Conservation (phyloP, 1,140 invertebrate genomes). For the Cyclargus thomasi region DNA sequence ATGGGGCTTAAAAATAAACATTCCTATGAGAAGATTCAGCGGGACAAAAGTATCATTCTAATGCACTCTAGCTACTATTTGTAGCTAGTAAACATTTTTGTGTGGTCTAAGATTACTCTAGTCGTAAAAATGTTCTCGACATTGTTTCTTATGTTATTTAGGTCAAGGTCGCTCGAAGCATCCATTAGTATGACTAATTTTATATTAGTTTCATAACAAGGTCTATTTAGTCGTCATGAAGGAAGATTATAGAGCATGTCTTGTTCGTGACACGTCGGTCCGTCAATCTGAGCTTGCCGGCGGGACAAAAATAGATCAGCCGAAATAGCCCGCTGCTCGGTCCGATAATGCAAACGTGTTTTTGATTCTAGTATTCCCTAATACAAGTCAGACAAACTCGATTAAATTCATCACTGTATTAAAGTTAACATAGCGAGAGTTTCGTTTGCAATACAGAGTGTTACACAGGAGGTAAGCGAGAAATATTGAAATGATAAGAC, state of each 20-base stretch:
- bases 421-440: conserved; percentile 24
- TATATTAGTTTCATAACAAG: conserved; percentile 32
- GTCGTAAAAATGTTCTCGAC: conserved; percentile 14
- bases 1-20: conserved; percentile 3
- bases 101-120: conserved; percentile 10
- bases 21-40: conserved; percentile 6
- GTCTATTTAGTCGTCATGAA: conserved; percentile 38
- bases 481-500: conserved; percentile 34
- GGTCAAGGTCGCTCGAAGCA: conserved; percentile 59
- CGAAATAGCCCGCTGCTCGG: conserved; percentile 67
- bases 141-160: conserved; percentile 33
- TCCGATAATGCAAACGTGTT: conserved; percentile 69
- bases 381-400: conserved; percentile 38
- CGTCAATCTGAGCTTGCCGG: conserved; percentile 70
- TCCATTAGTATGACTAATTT: conserved; percentile 22
- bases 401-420: conserved; percentile 26
- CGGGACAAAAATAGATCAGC: conserved; percentile 64
- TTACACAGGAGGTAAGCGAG: conserved; percentile 29
- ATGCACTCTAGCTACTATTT: conserved; percentile 12
- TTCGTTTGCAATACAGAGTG: conserved; percentile 15
- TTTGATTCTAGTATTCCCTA: conserved; percentile 65
- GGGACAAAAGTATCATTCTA: neutral
- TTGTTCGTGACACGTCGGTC: conserved; percentile 64
- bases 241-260: conserved; percentile 48
- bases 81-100: conserved; percentile 8